Evolutionary conservation across 2,888 invertebrate species (phyloP).

Genomic region (Lycocerus yunnanus): DNA sequence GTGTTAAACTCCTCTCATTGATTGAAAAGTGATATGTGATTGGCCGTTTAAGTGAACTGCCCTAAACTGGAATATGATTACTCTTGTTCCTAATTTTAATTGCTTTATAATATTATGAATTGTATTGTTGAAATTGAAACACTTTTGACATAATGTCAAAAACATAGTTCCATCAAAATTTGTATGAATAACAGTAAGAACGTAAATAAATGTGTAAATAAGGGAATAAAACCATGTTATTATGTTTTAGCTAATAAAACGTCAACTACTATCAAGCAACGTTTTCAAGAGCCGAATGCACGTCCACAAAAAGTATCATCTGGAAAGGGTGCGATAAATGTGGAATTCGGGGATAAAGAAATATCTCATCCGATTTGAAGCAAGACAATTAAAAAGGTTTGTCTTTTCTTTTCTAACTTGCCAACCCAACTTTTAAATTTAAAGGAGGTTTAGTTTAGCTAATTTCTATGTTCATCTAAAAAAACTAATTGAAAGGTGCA

Average conservation of each 20-base stretch:
- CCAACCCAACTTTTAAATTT: not conserved
- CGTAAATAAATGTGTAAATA: not conserved
- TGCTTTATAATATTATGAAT: no score
- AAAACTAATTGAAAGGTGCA: not conserved
- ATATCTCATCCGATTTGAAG: not conserved
- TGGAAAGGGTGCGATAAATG: not conserved
- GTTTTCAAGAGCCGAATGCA: not conserved
- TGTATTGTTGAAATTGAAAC: no score
- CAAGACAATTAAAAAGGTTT: not conserved
- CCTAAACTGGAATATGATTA: no score
- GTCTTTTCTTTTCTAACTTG: not conserved
- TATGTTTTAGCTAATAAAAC: not conserved
- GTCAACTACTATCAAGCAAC: not conserved
- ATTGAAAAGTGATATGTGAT: no score
- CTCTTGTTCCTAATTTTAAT: no score
- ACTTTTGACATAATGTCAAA: not conserved
- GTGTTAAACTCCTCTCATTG: no score
- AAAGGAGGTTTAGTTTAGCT: not conserved
- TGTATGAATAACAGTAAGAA: not conserved
- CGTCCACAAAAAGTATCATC: not conserved
- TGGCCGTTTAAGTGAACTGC: no score
- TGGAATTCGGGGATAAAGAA: not conserved
- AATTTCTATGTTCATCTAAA: not conserved
- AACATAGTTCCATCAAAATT: not conserved
- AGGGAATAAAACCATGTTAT: not conserved